Evolutionary conservation across 2,113 vertebrate genomes (phyloP).

Genomic region (Xenopus tropicalis): DNA sequence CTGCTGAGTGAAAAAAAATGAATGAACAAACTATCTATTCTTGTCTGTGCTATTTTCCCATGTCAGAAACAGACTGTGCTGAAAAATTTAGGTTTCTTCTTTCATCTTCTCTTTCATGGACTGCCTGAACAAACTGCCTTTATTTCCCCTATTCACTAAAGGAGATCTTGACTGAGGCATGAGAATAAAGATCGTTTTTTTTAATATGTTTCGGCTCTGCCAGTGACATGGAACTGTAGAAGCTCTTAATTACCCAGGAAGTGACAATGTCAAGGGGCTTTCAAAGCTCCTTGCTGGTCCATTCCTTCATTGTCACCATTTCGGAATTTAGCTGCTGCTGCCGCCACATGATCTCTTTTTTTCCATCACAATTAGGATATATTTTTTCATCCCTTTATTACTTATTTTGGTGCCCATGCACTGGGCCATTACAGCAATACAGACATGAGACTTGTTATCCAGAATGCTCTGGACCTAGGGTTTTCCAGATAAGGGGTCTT

Average conservation of each 20-base stretch:
- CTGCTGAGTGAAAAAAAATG: conserved; percentile 60
- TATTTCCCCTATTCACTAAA: conserved; percentile 57
- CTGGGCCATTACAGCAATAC: too few relatives aligned
- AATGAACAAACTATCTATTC: conserved; percentile 68
- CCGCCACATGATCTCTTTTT: conserved; percentile 41
- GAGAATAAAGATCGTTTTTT: conserved; percentile 57
- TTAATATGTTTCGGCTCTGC: conserved; percentile 50
- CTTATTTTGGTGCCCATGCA: too few relatives aligned
- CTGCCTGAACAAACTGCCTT: conserved; percentile 68
- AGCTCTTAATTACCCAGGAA: conserved; percentile 69
- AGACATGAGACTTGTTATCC: too few relatives aligned
- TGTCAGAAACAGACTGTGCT: conserved; percentile 65
- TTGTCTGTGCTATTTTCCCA: conserved; percentile 70
- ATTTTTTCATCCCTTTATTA: conserved; percentile 41
- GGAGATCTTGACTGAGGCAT: conserved; percentile 56
- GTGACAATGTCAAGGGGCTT: conserved; percentile 59
- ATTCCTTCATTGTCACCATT: conserved; percentile 52
- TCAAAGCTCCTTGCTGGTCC: conserved; percentile 48
- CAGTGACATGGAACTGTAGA: conserved; percentile 52
- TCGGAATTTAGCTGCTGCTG: conserved; percentile 13
- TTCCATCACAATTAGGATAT: conserved; percentile 28
- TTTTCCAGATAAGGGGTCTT: too few relatives aligned
- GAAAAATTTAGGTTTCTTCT: conserved; percentile 67
- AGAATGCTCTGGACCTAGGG: too few relatives aligned
- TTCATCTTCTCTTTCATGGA: conserved; percentile 64